Base-by-base conservation (phyloP, 2,113 vertebrate species). In the Calyptommatus sinebrachiatus region DNA sequence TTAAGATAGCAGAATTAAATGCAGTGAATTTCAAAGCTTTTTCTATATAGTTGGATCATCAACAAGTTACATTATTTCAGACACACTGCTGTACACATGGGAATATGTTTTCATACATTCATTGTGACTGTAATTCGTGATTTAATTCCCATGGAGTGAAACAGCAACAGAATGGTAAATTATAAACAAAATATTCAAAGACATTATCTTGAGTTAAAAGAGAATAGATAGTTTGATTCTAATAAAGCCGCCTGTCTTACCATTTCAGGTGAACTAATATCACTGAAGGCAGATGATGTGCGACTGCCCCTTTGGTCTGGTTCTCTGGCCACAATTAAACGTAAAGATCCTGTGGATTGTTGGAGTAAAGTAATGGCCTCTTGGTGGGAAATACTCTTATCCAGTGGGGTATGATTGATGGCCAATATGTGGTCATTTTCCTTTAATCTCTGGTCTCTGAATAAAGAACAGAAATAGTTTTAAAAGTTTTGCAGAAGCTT, bases 371-470 rank as follows among this genome's bases (percentile, higher is more conserved):
- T 87, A 61, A 99, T 94, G 0, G 98, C 98, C 89, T 98, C 95
- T 90, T 97, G 97, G 88, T 98, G 97, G 81, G 96, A 97, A 89
- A 98, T 85, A 65, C 91, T 96, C 81, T 94, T 89, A 90, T 98
- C 97, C 94, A 99, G 91, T 69, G 96, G 96, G 9, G 89, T 95
- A 76, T 94, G 94, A 80, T 97, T 98, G 77, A 99, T 97, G 83
- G 97, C 97, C 95, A 99, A 88, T 90, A 99, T 97, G 87, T 99
- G 97, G 92, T 99, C 98, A 75, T 96, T 95, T 90, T 98, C 97
- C 89, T 92, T 96, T 35, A 99, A 91, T 68, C 96, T 93, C 67
- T 97, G 97, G 91, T 98, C 97, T 92, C 98, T 86, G n/a, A 81
- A 81, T 61, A 85, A 91, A 86, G 90, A 67, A 89, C 57, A 82